Evolutionary conservation across 1,140 invertebrate species (phyloP).

Genomic region (Brachionus angularis): DNA sequence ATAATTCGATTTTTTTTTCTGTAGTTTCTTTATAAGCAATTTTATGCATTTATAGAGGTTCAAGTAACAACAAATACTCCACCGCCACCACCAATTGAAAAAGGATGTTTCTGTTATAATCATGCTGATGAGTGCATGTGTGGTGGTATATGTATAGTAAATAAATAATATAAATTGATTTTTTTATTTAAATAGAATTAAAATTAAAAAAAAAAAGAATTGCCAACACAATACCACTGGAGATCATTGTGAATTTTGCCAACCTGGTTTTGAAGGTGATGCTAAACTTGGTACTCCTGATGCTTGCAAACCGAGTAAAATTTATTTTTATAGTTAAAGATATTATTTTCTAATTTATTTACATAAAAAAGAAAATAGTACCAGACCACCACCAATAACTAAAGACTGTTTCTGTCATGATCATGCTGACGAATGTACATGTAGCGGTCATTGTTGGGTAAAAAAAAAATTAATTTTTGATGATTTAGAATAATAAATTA

Average conservation of each 20-base stretch:
- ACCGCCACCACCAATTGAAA: not conserved
- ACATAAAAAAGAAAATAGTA: no score
- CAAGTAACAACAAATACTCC: conserved; percentile 47
- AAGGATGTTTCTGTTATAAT: conserved; percentile 29
- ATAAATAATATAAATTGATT: no score
- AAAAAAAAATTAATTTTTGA: not conserved
- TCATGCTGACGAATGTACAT: conserved; percentile 25
- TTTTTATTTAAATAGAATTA: no score
- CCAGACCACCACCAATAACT: conserved; percentile 1
- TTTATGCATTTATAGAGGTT: conserved; percentile 50
- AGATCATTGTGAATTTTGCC: conserved; percentile 52
- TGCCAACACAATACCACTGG: conserved; percentile 51
- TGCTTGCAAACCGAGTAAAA: no score
- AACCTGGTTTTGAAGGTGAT: conserved; percentile 57
- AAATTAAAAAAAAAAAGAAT: no score
- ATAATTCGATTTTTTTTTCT: conserved; percentile 46
- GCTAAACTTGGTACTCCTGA: no score
- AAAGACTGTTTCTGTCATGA: conserved; percentile 31
- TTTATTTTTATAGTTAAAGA: no score
- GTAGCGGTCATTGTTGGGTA: conserved; percentile 14
- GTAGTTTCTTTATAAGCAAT: not conserved
- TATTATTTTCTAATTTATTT: no score
- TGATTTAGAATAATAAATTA: not conserved
- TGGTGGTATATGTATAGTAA: conserved; percentile 32
- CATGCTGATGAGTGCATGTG: conserved; percentile 19